Evolutionary conservation across 37 sponge, comb jelly and placozoan genomes (phyloP).

Genomic region (Crambe crambe): DNA sequence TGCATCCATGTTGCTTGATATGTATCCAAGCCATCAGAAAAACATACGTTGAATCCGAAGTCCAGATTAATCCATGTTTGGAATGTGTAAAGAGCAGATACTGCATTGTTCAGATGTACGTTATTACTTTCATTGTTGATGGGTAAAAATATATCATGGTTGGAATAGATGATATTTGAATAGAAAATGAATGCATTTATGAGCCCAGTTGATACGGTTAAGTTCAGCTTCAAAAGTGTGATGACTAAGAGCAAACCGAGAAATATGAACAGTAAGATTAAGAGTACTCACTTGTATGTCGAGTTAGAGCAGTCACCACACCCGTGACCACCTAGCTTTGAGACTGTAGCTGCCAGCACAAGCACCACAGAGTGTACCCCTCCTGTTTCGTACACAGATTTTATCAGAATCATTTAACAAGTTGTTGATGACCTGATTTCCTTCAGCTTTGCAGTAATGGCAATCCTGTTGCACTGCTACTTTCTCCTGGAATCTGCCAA

Average conservation of each 20-base stretch:
- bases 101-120: not conserved
- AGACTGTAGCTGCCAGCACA: not conserved
- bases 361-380: not conserved
- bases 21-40: slow-evolving; percentile 10
- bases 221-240: not conserved
- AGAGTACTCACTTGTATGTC: not conserved
- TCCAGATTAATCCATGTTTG: not conserved
- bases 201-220: not conserved
- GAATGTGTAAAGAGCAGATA: not conserved
- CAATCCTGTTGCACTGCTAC: not conserved
- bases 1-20: not conserved
- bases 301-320: not conserved
- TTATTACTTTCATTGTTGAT: no score
- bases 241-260: not conserved
- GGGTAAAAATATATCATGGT: not conserved
- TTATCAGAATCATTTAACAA: not conserved
- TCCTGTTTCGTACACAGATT: not conserved
- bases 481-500: not conserved
- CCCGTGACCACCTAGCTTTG: not conserved
- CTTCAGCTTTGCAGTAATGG: not conserved
- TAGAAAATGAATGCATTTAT: not conserved
- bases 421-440: not conserved
- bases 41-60: not conserved
- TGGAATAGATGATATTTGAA: not conserved
- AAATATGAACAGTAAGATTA: no score